Evolutionary conservation across 1,140 invertebrate species (phyloP).

Genomic region (Drosophila repleta): DNA sequence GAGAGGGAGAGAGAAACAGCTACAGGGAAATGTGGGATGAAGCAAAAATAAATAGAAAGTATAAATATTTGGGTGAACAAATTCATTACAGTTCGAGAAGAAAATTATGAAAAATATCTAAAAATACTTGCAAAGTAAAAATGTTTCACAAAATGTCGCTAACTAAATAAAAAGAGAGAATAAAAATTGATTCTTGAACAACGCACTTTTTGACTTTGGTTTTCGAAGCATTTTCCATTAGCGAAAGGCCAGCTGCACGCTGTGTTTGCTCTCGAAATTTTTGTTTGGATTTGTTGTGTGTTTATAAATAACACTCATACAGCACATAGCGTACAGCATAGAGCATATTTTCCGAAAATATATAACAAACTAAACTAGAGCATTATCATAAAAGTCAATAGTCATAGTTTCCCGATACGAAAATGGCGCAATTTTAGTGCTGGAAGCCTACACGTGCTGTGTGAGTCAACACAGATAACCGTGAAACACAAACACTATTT

Average conservation of each 20-base stretch:
- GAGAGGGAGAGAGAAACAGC: slow-evolving; percentile 9
- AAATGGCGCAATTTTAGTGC: slow-evolving; percentile 18
- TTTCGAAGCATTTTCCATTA: slow-evolving; percentile 28
- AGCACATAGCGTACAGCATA: slow-evolving; percentile 10
- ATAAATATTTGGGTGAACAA: slow-evolving; percentile 41
- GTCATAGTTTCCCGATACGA: background rate
- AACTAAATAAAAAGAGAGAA: background rate
- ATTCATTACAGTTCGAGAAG: slow-evolving; percentile 40
- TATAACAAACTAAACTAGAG: background rate
- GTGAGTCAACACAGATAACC: slow-evolving; percentile 15
- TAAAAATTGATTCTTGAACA: background rate
- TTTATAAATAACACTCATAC: slow-evolving; percentile 33
- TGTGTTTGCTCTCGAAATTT: slow-evolving; percentile 2
- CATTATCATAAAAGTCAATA: slow-evolving; percentile 11
- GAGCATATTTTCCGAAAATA: slow-evolving; percentile 1
- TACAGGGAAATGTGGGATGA: background rate
- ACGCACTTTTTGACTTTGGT: slow-evolving; percentile 16
- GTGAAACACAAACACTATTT: background rate
- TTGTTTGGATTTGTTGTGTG: slow-evolving; percentile 16
- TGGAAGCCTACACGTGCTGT: slow-evolving; percentile 17
- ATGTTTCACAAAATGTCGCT: slow-evolving; percentile 12
- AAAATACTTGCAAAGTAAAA: slow-evolving; percentile 43
- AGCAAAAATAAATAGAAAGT: slow-evolving; percentile 66
- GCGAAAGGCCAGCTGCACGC: slow-evolving; percentile 15
- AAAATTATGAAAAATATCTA: slow-evolving; percentile 50